These are phyloP conservation scores for Hemiscyllium ocellatum DNA, from an alignment of 2,113 vertebrate species.

Conservation along the genomic window DNA sequence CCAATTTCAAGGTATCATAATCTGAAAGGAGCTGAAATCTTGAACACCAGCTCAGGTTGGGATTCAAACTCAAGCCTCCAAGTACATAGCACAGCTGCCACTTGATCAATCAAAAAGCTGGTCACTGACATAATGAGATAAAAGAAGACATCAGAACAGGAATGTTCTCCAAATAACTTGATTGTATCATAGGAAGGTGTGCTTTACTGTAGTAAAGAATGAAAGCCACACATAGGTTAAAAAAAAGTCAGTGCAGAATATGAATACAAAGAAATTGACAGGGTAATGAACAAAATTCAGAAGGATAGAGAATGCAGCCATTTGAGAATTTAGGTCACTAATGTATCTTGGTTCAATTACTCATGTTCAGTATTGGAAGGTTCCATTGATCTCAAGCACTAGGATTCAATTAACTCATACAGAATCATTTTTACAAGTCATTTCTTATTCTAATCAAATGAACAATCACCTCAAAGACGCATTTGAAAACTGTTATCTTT, in stretches of 20 bases:
- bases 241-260: slow-evolving; percentile 4
- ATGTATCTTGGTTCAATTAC: not conserved
- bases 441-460: not conserved
- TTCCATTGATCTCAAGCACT: not conserved
- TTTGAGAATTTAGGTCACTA: not conserved
- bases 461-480: not conserved
- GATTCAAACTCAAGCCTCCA: not conserved
- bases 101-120: not conserved
- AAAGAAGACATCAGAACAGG: not conserved
- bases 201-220: not conserved
- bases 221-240: not conserved
- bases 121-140: not conserved
- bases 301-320: not conserved
- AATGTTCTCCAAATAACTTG: not conserved
- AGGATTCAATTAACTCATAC: not conserved
- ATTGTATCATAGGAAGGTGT: not conserved
- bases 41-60: not conserved
- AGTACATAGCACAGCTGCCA: not conserved
- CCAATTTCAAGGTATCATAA: not conserved
- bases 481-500: not conserved
- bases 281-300: not conserved
- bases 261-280: not conserved
- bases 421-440: not conserved
- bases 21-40: not conserved
- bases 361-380: not conserved